Evolutionary conservation across 2,888 invertebrate genomes (phyloP), one percentile per base, ranked within the genome.

Genomic region (Fragum sueziense): DNA sequence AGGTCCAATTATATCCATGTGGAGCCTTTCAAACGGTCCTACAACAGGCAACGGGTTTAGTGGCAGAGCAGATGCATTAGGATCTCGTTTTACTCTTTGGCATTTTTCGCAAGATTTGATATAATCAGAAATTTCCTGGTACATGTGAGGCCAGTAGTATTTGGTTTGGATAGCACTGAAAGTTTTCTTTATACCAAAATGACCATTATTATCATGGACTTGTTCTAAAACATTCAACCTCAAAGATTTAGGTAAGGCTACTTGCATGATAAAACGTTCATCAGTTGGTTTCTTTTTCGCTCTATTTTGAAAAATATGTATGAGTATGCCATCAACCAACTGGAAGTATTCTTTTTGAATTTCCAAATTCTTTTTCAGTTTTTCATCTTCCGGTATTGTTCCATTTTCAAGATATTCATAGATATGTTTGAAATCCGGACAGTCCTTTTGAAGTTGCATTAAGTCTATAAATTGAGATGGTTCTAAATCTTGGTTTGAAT

Each of bases 101-200:
- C 86, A 86, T 11, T 25, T 76, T 17, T 83, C 72, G 78, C 85
- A 86, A n/a, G 81, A 74, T 29, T 69, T 76, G 0, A 85, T 37
- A 59, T 76, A 82, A 22, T 77, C 37, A n/a, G 31, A 0, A 9
- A 82, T 75, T 4, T 86, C 75, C 29, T 70, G 41, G 51, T 67
- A 72, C 80, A 85, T 79, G 17, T 52, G 57, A 9, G 78, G 81
- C 86, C 84, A 86, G 41, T 74, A 84, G 22, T 80, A 78, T n/a
- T 62, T 76, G 17, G 29, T 22, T 31, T 69, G 61, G 31, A 79
- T 79, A 6, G 73, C 34, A 7, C 31, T n/a, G 37, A 34, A 67
- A 1, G 52, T 68, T n/a, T 67, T 65, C 20, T 79, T 71, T 9
- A 41, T 4, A 3, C 78, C 78, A 47, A 74, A 74, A 54, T 79